Base-by-base conservation (phyloP, 2,797 vertebrate species). In the Onychomys leucogaster region DNA sequence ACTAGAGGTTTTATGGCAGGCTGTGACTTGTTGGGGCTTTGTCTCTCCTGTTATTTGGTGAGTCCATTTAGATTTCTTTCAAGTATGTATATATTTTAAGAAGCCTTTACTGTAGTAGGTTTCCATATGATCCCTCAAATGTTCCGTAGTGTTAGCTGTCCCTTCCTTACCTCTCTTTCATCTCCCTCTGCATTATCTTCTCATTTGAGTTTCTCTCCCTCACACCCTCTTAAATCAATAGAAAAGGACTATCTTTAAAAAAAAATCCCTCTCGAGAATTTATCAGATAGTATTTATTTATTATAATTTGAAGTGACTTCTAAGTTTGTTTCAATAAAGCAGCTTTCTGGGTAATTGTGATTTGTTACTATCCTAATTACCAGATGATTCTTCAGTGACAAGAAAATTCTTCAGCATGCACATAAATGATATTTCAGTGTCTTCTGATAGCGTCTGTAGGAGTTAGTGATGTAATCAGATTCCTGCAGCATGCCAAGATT, bases 271-370 rank as follows among this genome's bases (percentile, higher is more conserved):
- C 98, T 86, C 95, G 78, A 98, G 97, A 96, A 94, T 97, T 94
- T 95, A 81, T 92, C 97, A 75, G 94, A 65, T 98, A 95, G 96
- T 97, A 94, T 96, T 98, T 97, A 98, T 96, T 98, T 97, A 98
- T 96, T 98, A 95, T 97, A 97, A 96, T 97, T 86, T 97, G 96
- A 97, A 89, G 95, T 97, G 93, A 98, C 97, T 96, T 85, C 94
- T 97, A 95, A 97, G 97, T 98, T 93, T 96, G 93, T 77, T 95
- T 95, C 94, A 96, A 96, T 97, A 98, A 98, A 97, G 98, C 93
- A 97, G 96, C 92, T 95, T 97, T 94, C 59, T 52, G 96, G 84
- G 96, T 98, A 97, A 96, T 96, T 97, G 96, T 96, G 93, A 97
- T 98, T 93, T 96, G 93, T 77, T 92, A 89, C 94, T 98, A 90